Evolutionary conservation across 2,888 invertebrate species (phyloP), one percentile per base, ranked within the genome.

Genomic region (Drosophila koepferae): DNA sequence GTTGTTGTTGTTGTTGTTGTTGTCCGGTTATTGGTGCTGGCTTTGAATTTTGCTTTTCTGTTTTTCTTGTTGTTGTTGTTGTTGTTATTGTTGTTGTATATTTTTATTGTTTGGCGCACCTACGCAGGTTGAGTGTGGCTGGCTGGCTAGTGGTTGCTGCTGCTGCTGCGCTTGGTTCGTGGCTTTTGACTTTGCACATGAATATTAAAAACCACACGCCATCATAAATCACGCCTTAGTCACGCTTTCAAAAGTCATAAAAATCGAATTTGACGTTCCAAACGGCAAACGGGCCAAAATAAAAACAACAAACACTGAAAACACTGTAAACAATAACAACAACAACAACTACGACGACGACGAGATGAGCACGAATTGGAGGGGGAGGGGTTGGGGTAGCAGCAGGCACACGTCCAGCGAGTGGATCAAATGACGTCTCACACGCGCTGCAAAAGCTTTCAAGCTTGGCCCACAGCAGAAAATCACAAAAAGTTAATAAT

Each of bases 171-270:
- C 12, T 48, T 62, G 54, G 63, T 77, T 55, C 66, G 70, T 71
- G 68, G 69, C 74, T 81, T 81, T 79, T 77, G 82, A 74, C 80
- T 82, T 74, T 84, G 74, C 89, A 90, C 91, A 91, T 92, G 92
- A 92, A 91, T 91, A 91, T 91, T 90, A 91, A 92, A 92, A 92
- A 91, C 90, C 92, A 92, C 92, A 93, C 93, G 92, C 92, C 92
- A 92, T 91, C 92, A 92, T 93, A 93, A 93, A 93, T 93, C 93
- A 93, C 92, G 87, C 82, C 86, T 91, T 91, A 91, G 92, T 93
- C 93, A 92, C 92, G 92, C 92, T 92, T 91, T 91, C 91, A 92
- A 91, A 92, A 91, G 85, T 91, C 92, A 91, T 92, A 92, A 91
- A 91, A 91, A 91, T 92, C 90, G 91, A 88, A 92, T 90, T 91